Evolutionary conservation across 2,888 invertebrate species (phyloP).

Genomic region (Synergus itoensis): DNA sequence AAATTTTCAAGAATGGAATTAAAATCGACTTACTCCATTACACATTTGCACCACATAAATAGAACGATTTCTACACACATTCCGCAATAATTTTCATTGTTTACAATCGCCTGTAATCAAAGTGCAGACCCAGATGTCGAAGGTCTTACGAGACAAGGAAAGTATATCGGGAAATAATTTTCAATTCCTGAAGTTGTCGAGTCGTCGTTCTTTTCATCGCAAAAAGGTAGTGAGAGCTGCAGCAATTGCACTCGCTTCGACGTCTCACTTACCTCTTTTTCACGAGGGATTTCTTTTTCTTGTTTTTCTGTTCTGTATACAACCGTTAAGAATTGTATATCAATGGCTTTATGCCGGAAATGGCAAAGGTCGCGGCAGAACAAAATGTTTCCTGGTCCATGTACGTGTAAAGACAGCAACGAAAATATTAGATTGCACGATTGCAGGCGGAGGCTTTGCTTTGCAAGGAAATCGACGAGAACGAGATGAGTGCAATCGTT

Average conservation of each 20-base stretch:
- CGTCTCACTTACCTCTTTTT: conserved; percentile 34
- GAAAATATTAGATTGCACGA: conserved; percentile 41
- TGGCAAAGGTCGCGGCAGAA: conserved; percentile 44
- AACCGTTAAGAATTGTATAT: conserved; percentile 44
- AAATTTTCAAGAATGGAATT: conserved; percentile 20
- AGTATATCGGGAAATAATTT: conserved; percentile 6
- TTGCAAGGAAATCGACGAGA: conserved; percentile 20
- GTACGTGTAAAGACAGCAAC: conserved; percentile 34
- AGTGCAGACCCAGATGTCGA: background rate
- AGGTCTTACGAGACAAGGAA: conserved; percentile 15
- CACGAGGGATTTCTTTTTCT: conserved; percentile 12
- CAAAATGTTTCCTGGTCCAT: conserved; percentile 41
- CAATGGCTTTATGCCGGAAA: conserved; percentile 48
- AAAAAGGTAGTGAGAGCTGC: background rate
- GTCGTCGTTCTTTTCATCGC: background rate
- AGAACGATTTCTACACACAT: conserved; percentile 24
- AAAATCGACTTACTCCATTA: conserved; percentile 3
- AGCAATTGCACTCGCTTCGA: conserved; percentile 14
- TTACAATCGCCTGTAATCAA: conserved; percentile 23
- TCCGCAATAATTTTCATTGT: conserved; percentile 24
- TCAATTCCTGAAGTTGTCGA: conserved; percentile 9
- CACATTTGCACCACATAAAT: background rate
- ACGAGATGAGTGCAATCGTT: conserved; percentile 20
- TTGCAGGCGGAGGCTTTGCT: conserved; percentile 33
- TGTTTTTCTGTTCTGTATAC: conserved; percentile 43